Evolutionary conservation across 2,797 vertebrate species (phyloP), one percentile per base, ranked within the genome.

Genomic region (Percopsis omiscomaycus): DNA sequence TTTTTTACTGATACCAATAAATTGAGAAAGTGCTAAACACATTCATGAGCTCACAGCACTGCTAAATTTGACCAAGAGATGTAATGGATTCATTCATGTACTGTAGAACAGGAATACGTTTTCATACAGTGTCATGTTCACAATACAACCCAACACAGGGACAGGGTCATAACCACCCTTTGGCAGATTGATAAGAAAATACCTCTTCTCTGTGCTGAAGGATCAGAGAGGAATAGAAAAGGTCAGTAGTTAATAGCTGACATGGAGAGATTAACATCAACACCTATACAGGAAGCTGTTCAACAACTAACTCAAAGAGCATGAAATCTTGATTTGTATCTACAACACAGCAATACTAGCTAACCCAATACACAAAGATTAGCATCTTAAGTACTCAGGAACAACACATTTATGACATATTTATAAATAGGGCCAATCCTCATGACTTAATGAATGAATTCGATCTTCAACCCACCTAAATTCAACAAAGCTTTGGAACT

Each of bases 181-280:
- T 68, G 60, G 59, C 53, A 78, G 68, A 70, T 67, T 74, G 47
- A 82, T 77, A 75, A 42, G 50, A 77, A 76, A 88, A 89, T 98
- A 98, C 96, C 96, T 97, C 92, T 94, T 96, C 91, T 95, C 94
- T 93, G 94, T 93, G 95, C 96, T 98, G 96, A 86, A 84, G 91
- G 90, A 90, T 94, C 57, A 93, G 86, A 95, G 84, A 94, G 76
- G 93, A 93, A 93, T 68, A 90, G 66, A 90, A 84, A 45, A 77
- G 60, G 81, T 82, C 58, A 49, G 65, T 61, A 61, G 64, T 87
- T 84, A 85, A 71, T 61, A 64, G 16, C 9, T 75, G 66, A 59
- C 30, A 81, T n/a, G 60, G 28, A 52, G 5, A 47, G n/a, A 62
- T 6, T 13, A 14, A 3, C 51, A 2, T 29, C 13, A 16, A 42